Conservation (phyloP, 2,113 vertebrate species). For the Dromiciops gliroides region DNA sequence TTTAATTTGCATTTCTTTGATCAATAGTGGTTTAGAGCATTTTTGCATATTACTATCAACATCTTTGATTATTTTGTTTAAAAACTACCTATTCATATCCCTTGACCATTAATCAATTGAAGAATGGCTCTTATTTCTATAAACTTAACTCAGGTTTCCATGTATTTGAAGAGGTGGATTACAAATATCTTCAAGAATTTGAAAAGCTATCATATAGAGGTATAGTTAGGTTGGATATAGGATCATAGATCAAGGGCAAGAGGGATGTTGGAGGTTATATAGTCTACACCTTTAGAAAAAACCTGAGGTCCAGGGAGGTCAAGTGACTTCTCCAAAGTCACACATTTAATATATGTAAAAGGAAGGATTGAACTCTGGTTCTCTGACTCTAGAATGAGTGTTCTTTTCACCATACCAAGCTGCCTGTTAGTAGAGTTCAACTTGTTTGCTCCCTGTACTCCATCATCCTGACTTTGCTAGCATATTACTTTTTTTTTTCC, state of each 20-base stretch:
- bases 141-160: too few species aligned
- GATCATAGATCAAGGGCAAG: neutral
- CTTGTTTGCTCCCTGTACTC: neutral
- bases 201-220: too few species aligned
- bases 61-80: neutral
- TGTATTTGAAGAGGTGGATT: too few species aligned
- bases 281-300: neutral
- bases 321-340: neutral
- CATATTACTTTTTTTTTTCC: neutral
- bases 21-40: too few species aligned
- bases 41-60: neutral
- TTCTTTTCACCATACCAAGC: neutral
- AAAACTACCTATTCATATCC: too few species aligned
- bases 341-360: neutral
- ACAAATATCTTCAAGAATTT: too few species aligned
- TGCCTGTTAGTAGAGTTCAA: neutral
- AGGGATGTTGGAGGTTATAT: neutral
- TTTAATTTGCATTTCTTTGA: too few species aligned
- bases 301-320: neutral
- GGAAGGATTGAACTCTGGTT: neutral
- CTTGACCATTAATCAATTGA: too few species aligned
- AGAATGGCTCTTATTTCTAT: too few species aligned
- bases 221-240: too few species aligned
- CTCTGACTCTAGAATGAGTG: neutral
- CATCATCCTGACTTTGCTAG: neutral